Evolutionary conservation across 2,113 vertebrate species (phyloP), one percentile per base, ranked within the genome.

Genomic region (Peromyscus maniculatus): DNA sequence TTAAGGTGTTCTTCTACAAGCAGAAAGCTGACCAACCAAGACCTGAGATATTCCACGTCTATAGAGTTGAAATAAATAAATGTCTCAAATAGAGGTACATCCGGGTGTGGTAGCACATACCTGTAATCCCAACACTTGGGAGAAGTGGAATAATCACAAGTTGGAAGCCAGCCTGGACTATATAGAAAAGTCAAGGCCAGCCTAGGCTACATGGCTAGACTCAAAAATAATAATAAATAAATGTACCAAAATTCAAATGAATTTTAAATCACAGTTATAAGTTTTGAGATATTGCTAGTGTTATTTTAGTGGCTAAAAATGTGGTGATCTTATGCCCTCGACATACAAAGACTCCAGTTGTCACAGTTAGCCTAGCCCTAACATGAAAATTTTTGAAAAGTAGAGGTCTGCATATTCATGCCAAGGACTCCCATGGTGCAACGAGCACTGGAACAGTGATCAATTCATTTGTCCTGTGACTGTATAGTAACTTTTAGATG

Each of bases 281-380:
- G 94, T 98, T 97, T 87, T 95, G 89, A 88, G 93, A 97, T 96
- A 97, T 49, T 87, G 94, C 96, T 96, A 95, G 94, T 97, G 97
- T 94, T 96, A 97, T 97, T 69, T 91, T 88, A 72, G 28, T 96
- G 87, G 93, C 89, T 96, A 22, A 97, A 97, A 98, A 91, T 96
- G 28, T 80, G 67, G 36, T 74, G 94, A 92, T 72, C 92, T 95
- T 91, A 95, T 97, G 95, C 77, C 95, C 96, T 59, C 21, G 46
- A 71, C 89, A 95, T 46, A 87, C 97, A 97, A 94, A 97, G 80
- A 52, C 31, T n/a, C 93, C 93, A 28, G 83, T 71, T 95, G 98
- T 97, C 96, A 91, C 77, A 92, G 97, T 91, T 97, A 79, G 92
- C 91, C 55, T 97, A 96, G 10, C 62, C 64, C 16, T 92, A 36